Evolutionary conservation across 2,888 invertebrate genomes (phyloP).

Genomic region (Macroteleia sp.): DNA sequence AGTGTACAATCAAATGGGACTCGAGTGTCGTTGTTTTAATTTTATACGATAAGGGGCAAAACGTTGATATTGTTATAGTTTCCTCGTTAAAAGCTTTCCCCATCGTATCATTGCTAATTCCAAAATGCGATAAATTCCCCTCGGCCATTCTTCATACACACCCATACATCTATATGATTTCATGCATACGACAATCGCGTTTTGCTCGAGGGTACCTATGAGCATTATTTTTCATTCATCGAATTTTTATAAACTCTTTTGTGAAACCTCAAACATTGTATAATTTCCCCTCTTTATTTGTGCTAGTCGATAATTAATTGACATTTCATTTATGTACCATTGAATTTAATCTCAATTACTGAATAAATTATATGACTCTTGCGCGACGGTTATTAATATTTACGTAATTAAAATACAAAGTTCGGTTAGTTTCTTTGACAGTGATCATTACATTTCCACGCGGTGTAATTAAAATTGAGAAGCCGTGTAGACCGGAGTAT

Average conservation of each 20-base stretch:
- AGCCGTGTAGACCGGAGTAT: too few relatives aligned
- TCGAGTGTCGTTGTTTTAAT: slow-evolving; percentile 31
- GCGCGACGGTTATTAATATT: too few relatives aligned
- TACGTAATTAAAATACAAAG: too few relatives aligned
- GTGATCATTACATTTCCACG: too few relatives aligned
- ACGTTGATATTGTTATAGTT: slow-evolving; percentile 41
- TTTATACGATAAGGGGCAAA: slow-evolving; percentile 33
- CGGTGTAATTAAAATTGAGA: too few relatives aligned
- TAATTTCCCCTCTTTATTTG: background rate
- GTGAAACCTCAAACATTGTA: slow-evolving; percentile 31
- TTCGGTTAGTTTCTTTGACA: too few relatives aligned
- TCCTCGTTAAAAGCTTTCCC: slow-evolving; percentile 48
- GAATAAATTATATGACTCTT: too few relatives aligned
- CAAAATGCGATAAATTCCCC: slow-evolving; percentile 48
- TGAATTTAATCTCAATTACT: too few relatives aligned
- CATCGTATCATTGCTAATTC: slow-evolving; percentile 54
- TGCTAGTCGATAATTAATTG: slow-evolving; percentile 4
- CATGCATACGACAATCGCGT: slow-evolving; percentile 13
- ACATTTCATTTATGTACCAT: too few relatives aligned
- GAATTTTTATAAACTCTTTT: slow-evolving; percentile 65
- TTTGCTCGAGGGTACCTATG: slow-evolving; percentile 18
- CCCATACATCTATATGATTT: slow-evolving; percentile 1
- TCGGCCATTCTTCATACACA: slow-evolving; percentile 28
- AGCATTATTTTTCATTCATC: slow-evolving; percentile 61
- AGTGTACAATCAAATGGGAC: slow-evolving; percentile 35